A percentile compares a stretch with the other conserved stretches of the same genome.
These are phyloP conservation scores for Etheostoma nigrum DNA, from an alignment of 2,797 vertebrate genomes.

Conservation along the genomic window DNA sequence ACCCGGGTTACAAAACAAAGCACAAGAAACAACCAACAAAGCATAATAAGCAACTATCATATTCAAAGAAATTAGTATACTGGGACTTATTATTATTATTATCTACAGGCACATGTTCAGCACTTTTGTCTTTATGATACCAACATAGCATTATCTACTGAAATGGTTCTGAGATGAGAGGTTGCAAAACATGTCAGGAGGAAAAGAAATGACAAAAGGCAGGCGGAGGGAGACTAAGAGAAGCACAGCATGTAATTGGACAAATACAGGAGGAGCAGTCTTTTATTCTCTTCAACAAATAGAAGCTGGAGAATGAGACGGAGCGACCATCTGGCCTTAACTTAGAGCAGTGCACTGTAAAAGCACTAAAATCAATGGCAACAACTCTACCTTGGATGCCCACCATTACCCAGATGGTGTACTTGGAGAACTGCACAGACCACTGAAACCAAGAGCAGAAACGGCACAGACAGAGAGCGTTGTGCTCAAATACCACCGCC, in stretches of 20 bases:
- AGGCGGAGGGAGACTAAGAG: conserved; percentile 57
- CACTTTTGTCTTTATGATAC: conserved; percentile 52
- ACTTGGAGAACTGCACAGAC: conserved; percentile 79
- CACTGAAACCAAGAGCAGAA: conserved; percentile 77
- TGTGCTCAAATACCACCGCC: conserved; percentile 56
- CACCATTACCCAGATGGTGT: conserved; percentile 87
- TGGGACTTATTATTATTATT: background rate
- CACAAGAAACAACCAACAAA: conserved; percentile 1
- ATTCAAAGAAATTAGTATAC: conserved; percentile 9
- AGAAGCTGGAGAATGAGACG: conserved; percentile 77
- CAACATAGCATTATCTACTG: conserved; percentile 45
- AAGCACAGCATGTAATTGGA: conserved; percentile 66
- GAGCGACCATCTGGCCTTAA: conserved; percentile 85
- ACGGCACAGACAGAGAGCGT: conserved; percentile 57
- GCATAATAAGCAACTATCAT: background rate
- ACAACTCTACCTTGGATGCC: conserved; percentile 83
- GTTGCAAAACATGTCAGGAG: conserved; percentile 50
- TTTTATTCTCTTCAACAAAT: conserved; percentile 78
- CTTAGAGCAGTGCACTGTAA: conserved; percentile 80
- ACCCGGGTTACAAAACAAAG: conserved; percentile 3
- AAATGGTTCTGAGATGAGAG: conserved; percentile 57
- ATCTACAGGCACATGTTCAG: conserved; percentile 30
- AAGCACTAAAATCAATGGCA: conserved; percentile 83
- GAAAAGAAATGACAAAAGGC: conserved; percentile 46
- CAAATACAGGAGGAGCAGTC: conserved; percentile 64